These are phyloP conservation scores for Agriopis leucophaearia DNA, from an alignment of 2,888 invertebrate species.

Conservation along the genomic window DNA sequence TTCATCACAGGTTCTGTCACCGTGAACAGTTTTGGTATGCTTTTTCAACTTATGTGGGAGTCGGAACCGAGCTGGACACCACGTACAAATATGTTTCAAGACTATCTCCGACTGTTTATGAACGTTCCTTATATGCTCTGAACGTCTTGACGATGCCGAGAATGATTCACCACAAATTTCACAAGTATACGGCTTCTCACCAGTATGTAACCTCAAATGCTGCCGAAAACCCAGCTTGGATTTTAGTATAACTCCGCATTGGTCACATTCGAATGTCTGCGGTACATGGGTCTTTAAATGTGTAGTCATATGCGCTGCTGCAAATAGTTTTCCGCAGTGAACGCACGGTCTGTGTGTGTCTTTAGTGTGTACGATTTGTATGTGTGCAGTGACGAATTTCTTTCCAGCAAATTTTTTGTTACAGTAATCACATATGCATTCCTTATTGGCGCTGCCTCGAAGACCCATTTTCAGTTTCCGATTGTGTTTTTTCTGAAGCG, in stretches of 20 bases:
- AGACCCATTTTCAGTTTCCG: conserved; percentile 65
- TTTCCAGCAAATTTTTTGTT: conserved; percentile 73
- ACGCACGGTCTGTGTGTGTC: conserved; percentile 72
- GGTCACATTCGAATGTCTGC: conserved; percentile 60
- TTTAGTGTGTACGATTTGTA: conserved; percentile 76
- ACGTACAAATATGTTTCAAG: conserved; percentile 64
- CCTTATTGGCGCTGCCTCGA: conserved; percentile 63
- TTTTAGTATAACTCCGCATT: conserved; percentile 66
- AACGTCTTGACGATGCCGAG: conserved; percentile 73
- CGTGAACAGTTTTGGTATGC: conserved; percentile 65
- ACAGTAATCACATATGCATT: conserved; percentile 76
- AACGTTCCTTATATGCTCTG: conserved; percentile 68
- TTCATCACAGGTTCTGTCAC: conserved; percentile 39
- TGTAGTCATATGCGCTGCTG: conserved; percentile 74
- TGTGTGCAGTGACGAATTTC: conserved; percentile 72
- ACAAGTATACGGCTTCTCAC: conserved; percentile 73
- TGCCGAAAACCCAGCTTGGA: conserved; percentile 71
- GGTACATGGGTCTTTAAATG: conserved; percentile 69
- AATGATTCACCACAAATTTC: conserved; percentile 70
- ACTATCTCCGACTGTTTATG: conserved; percentile 59
- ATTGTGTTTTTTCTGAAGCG: conserved; percentile 61
- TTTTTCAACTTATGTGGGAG: conserved; percentile 66
- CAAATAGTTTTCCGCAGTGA: conserved; percentile 72
- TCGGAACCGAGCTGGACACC: conserved; percentile 70
- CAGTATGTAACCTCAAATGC: conserved; percentile 74